These are phyloP conservation scores for Polypterus senegalus DNA, from an alignment of 2,113 vertebrate species.

Conservation along the genomic window DNA sequence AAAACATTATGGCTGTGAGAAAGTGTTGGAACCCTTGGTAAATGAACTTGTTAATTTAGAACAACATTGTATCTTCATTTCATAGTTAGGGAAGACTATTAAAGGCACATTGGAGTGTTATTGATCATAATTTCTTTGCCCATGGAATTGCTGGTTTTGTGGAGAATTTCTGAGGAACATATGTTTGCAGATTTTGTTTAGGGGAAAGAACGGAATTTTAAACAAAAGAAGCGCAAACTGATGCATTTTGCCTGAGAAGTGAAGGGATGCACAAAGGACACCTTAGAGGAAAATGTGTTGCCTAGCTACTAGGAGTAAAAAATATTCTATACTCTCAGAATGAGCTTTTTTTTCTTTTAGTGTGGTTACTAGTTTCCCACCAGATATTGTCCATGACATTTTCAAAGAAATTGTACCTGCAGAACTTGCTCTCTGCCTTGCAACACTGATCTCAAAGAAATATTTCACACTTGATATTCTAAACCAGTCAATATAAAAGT, in stretches of 20 bases:
- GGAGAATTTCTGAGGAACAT: conserved; percentile 11
- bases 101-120: conserved; percentile 5
- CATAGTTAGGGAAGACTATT: conserved; percentile 7
- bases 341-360: too few relatives aligned
- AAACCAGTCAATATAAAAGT: conserved; percentile 14
- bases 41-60: conserved; percentile 17
- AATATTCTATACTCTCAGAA: too few relatives aligned
- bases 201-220: too few relatives aligned
- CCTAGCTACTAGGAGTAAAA: too few relatives aligned
- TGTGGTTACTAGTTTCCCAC: background rate
- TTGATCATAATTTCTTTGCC: conserved; percentile 12
- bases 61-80: conserved; percentile 7
- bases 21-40: conserved; percentile 11
- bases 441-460: conserved; percentile 15
- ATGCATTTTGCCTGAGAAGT: too few relatives aligned
- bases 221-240: too few relatives aligned
- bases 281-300: too few relatives aligned
- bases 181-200: conserved; percentile 16
- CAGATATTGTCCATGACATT: conserved; percentile 11
- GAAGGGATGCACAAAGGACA: too few relatives aligned
- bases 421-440: conserved; percentile 12
- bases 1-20: conserved; percentile 3
- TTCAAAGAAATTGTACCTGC: conserved; percentile 6
- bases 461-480: conserved; percentile 9
- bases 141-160: conserved; percentile 13